Conservation (phyloP, 1,140 invertebrate genomes). For the Cryptotermes secundus region DNA sequence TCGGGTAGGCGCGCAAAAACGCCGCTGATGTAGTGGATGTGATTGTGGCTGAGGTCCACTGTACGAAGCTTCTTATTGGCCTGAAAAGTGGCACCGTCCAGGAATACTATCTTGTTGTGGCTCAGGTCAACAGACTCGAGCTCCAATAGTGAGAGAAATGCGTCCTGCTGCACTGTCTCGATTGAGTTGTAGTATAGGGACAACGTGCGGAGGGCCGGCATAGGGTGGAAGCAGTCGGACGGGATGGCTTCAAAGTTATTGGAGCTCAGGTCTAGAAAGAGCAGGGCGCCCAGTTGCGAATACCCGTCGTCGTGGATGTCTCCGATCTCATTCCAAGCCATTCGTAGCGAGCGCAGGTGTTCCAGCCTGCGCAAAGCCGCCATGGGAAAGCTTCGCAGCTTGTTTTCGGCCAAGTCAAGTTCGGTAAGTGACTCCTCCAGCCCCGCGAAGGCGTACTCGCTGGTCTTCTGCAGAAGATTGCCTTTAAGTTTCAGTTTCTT, state of each 20-base stretch:
- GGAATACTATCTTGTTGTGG: conserved; percentile 78
- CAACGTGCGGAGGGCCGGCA: conserved; percentile 74
- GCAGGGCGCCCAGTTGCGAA: conserved; percentile 66
- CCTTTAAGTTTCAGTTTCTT: conserved; percentile 82
- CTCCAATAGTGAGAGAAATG: conserved; percentile 69
- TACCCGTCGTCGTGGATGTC: conserved; percentile 70
- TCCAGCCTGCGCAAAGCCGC: conserved; percentile 71
- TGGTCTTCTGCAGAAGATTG: conserved; percentile 74
- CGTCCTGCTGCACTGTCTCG: conserved; percentile 70
- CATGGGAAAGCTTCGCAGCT: conserved; percentile 78
- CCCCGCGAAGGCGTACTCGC: conserved; percentile 81
- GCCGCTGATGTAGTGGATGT: conserved; percentile 79
- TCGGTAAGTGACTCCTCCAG: conserved; percentile 77
- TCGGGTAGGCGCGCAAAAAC: conserved; percentile 77
- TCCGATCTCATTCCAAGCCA: conserved; percentile 82
- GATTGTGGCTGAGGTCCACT: conserved; percentile 85
- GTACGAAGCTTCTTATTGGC: conserved; percentile 72
- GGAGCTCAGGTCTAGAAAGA: conserved; percentile 80
- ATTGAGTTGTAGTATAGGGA: conserved; percentile 84
- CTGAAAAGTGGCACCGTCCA: conserved; percentile 71
- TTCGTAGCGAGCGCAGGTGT: conserved; percentile 66
- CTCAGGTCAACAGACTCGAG: conserved; percentile 84
- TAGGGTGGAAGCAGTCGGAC: conserved; percentile 74
- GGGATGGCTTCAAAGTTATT: conserved; percentile 77
- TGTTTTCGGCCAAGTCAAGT: conserved; percentile 84